Evolutionary conservation across 2,113 vertebrate genomes (phyloP).

Genomic region (Gymnorhina tibicen): DNA sequence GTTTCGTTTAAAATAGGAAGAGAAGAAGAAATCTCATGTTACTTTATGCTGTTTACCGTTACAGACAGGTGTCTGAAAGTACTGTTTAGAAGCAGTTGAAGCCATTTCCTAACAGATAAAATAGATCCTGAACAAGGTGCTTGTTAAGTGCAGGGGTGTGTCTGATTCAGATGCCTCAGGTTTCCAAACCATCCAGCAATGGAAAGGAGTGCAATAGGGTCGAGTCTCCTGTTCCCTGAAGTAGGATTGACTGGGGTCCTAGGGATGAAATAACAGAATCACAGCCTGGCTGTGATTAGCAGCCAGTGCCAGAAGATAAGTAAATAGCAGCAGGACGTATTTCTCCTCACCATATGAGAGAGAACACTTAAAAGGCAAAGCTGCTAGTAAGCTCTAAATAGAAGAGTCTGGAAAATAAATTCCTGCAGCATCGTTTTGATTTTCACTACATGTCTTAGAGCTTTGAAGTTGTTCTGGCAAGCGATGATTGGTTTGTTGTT

Average conservation of each 20-base stretch:
- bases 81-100: not conserved
- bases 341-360: not conserved
- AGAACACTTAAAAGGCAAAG: not conserved
- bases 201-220: not conserved
- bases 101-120: not conserved
- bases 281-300: not conserved
- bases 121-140: not conserved
- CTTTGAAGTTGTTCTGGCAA: slow-evolving; percentile 2
- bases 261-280: not conserved
- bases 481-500: not conserved
- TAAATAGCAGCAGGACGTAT: not conserved
- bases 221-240: rapidly evolving
- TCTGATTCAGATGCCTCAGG: not conserved
- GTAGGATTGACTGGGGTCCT: not conserved
- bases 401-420: not conserved
- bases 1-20: not conserved
- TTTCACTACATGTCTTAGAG: not conserved
- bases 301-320: not conserved
- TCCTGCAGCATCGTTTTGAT: not conserved
- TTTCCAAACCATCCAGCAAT: not conserved
- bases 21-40: not conserved
- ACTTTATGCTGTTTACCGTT: not conserved
- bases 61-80: not conserved
- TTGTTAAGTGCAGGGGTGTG: not conserved
- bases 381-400: not conserved